A percentile compares a stretch with the other conserved stretches of the same genome.
Evolutionary conservation across 2,113 vertebrate genomes (phyloP).

Genomic region (Anoura caudifer): DNA sequence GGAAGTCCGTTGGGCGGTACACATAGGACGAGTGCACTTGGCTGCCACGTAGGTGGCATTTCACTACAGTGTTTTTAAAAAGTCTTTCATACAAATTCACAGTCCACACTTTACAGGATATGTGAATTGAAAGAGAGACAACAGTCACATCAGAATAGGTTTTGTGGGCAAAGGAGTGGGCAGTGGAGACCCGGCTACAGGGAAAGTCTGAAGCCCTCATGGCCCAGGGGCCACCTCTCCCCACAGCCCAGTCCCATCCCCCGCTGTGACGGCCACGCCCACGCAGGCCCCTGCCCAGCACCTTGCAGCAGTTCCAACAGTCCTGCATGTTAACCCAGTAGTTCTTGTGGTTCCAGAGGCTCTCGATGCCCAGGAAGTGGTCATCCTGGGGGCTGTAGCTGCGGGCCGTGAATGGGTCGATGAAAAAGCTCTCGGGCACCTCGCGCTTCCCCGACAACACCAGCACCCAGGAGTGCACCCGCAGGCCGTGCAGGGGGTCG

Average conservation of each 20-base stretch:
- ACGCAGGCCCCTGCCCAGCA: background rate
- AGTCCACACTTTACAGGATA: background rate
- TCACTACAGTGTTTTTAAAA: background rate
- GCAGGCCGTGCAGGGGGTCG: slow-evolving; percentile 84
- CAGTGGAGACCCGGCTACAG: background rate
- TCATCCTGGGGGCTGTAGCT: slow-evolving; percentile 79
- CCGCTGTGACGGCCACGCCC: rapidly evolving
- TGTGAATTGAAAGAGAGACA: background rate
- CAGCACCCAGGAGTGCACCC: slow-evolving; percentile 94
- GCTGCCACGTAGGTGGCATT: background rate
- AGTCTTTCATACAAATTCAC: background rate
- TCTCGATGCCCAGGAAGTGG: slow-evolving; percentile 92
- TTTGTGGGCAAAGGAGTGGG: background rate
- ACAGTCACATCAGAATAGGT: background rate
- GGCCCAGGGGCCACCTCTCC: too few relatives aligned
- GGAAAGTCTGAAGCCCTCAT: background rate
- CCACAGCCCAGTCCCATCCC: background rate
- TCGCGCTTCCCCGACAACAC: slow-evolving; percentile 88
- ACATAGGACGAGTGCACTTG: background rate
- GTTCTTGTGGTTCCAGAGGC: slow-evolving; percentile 92
- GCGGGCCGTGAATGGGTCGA: slow-evolving; percentile 88
- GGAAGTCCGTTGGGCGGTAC: background rate
- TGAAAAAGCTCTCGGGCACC: slow-evolving; percentile 90
- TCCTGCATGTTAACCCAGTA: slow-evolving; percentile 97
- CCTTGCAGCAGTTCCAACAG: slow-evolving; percentile 87